Evolutionary conservation across 1,140 invertebrate genomes (phyloP).

Genomic region (Drosophila kepulauana): DNA sequence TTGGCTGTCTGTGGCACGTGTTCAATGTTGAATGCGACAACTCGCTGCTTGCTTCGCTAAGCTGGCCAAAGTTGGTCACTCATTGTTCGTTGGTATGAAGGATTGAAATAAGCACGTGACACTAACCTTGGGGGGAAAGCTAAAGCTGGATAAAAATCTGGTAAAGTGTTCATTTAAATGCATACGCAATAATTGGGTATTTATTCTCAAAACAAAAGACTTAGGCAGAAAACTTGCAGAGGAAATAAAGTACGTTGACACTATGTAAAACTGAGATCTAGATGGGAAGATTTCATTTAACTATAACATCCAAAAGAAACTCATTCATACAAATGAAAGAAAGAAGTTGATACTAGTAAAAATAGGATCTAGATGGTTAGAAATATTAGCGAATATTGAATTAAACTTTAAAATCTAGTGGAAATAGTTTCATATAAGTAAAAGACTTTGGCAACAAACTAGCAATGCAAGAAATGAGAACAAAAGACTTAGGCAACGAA

Average conservation of each 20-base stretch:
- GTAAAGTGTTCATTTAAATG: too few species aligned
- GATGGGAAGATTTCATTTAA: too few species aligned
- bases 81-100: background rate
- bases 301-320: background rate
- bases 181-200: too few species aligned
- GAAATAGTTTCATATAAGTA: background rate
- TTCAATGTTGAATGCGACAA: slow-evolving; percentile 14
- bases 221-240: too few species aligned
- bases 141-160: background rate
- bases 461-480: background rate
- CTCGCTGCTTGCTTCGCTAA: background rate
- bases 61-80: slow-evolving; percentile 39
- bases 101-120: slow-evolving; percentile 6
- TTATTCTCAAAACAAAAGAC: too few species aligned
- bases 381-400: too few species aligned
- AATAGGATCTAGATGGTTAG: too few species aligned
- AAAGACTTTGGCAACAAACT: background rate
- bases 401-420: background rate
- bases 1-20: slow-evolving; percentile 48
- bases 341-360: background rate
- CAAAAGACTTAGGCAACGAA: background rate
- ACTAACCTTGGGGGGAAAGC: background rate
- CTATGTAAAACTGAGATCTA: too few species aligned
- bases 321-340: background rate
- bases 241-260: too few species aligned